Percentiles rank a stretch among this genome's conserved stretches.
Conservation (phyloP, 35 echinoderm and acorn worm species). For the Lytechinus variegatus region DNA sequence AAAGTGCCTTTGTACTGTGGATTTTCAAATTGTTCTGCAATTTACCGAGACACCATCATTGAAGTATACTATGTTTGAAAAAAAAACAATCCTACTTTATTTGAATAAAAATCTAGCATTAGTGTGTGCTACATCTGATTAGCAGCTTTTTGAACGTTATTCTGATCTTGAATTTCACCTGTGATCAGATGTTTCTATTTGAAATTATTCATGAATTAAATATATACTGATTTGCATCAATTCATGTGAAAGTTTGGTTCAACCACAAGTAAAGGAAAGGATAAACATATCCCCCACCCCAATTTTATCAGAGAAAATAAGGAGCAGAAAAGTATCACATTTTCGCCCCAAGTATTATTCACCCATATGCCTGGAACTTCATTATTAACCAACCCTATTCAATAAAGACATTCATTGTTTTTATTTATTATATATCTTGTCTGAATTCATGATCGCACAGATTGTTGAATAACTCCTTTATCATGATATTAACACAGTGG, state of each 20-base stretch:
- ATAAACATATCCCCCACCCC: background rate
- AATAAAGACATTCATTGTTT: background rate
- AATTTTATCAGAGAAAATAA: background rate
- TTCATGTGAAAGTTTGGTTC: no score
- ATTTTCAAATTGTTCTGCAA: background rate
- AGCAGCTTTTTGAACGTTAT: no score
- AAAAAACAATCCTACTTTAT: no score
- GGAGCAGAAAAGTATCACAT: background rate
- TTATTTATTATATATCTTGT: background rate
- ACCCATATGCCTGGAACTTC: background rate
- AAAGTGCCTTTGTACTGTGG: background rate
- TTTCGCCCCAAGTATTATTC: background rate
- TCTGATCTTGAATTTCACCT: no score
- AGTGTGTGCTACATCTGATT: no score
- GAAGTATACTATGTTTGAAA: background rate
- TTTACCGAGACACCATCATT: background rate
- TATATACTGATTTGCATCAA: no score
- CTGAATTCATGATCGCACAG: background rate
- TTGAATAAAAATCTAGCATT: no score
- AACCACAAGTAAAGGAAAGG: background rate
- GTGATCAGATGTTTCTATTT: no score
- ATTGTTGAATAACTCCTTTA: background rate
- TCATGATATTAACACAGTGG: background rate
- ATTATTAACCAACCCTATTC: background rate
- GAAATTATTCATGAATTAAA: no score